Evolutionary conservation across 2,888 invertebrate species (phyloP).

Genomic region (Neria commutata): DNA sequence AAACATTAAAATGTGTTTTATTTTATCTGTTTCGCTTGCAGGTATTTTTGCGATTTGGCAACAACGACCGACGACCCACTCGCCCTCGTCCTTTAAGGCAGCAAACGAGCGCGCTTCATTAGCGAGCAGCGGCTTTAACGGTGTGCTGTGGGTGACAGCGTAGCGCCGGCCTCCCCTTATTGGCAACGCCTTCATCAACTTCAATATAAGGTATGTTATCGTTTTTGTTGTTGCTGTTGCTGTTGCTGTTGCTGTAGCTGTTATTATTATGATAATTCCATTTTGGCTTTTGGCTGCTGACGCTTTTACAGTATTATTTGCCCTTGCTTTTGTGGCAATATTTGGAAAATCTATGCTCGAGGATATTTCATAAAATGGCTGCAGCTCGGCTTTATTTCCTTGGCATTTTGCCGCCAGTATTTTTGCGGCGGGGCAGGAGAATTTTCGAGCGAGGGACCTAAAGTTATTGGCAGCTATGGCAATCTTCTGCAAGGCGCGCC

Average conservation of each 20-base stretch:
- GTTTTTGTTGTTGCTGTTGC: neutral
- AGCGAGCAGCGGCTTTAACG: constrained; percentile 3
- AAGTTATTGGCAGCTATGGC: no score
- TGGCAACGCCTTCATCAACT: neutral
- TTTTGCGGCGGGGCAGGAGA: neutral
- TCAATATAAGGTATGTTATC: constrained; percentile 17
- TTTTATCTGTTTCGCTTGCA: constrained; percentile 18
- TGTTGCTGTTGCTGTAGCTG: neutral
- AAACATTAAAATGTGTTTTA: constrained; percentile 2
- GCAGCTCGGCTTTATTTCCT: neutral
- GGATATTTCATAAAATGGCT: neutral
- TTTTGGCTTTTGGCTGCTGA: neutral
- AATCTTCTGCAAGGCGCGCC: no score
- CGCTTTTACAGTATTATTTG: neutral
- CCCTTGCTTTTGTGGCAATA: neutral
- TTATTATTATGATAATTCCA: neutral
- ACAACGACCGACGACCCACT: neutral
- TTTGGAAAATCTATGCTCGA: neutral
- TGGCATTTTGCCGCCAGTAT: neutral
- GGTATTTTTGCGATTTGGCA: constrained; percentile 24
- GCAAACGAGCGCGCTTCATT: constrained; percentile 21
- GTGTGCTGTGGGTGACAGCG: neutral
- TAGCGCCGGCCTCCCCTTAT: neutral
- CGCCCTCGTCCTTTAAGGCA: neutral
- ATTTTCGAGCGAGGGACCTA: no score